phyloP scores from a whole-genome alignment of 2,888 invertebrate genomes.

The Choreutis nemorana region DNA sequence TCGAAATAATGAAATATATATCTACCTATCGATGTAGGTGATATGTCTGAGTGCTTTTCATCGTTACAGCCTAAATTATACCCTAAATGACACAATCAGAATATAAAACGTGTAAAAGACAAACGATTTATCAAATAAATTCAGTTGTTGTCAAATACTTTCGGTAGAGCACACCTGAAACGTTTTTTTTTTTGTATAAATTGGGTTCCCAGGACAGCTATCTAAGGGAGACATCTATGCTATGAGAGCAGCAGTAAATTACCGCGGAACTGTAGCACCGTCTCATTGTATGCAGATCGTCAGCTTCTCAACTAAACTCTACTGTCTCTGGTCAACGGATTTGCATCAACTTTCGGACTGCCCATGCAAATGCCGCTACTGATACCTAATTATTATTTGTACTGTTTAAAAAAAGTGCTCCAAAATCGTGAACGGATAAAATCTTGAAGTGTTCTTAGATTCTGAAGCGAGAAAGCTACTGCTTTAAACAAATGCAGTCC shows the following conservation, averaged over 20 bases:
- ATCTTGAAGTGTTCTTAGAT: not conserved
- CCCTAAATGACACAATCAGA: no score
- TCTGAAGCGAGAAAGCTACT: not conserved
- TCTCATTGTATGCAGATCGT: conserved; percentile 60
- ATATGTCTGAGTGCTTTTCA: no score
- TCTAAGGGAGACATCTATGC: conserved; percentile 55
- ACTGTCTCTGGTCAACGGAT: conserved; percentile 30
- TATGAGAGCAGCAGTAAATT: conserved; percentile 46
- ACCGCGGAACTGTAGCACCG: conserved; percentile 46
- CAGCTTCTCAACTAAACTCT: conserved; percentile 22
- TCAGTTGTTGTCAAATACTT: no score
- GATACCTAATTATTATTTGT: conserved; percentile 13
- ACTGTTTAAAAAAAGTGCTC: conserved; percentile 3
- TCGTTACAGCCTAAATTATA: no score
- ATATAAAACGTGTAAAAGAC: no score
- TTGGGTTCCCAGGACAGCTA: conserved; percentile 18
- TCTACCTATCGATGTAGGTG: no score
- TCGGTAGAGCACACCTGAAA: no score
- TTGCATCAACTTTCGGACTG: conserved; percentile 49
- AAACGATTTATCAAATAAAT: no score
- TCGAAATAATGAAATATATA: no score
- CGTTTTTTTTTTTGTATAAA: not conserved
- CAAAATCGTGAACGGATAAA: conserved; percentile 2
- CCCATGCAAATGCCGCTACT: conserved; percentile 36
- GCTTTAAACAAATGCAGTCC: not conserved